A percentile compares a stretch with the other conserved stretches of the same genome.
Conservation (phyloP, 35 echinoderm and acorn worm species). For the Stichopus chloronotus region DNA sequence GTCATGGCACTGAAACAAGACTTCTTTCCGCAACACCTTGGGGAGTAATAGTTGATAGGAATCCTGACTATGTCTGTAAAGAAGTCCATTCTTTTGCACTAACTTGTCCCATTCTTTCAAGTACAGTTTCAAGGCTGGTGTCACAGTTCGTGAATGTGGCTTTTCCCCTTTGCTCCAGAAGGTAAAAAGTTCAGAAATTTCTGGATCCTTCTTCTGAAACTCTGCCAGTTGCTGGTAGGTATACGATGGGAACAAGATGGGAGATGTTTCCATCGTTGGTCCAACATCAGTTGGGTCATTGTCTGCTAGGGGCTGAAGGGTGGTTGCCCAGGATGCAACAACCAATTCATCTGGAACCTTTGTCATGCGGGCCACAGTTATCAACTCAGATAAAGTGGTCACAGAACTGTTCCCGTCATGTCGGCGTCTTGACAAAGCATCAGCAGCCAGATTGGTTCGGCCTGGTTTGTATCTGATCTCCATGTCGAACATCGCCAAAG, state of each 20-base stretch:
- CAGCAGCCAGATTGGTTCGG: constrained; percentile 42
- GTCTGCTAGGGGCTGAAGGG: no score
- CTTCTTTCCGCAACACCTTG: no score
- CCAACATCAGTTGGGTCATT: no score
- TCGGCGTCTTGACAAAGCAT: neutral
- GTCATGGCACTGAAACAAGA: neutral
- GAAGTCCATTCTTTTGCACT: neutral
- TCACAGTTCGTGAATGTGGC: neutral
- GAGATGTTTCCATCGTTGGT: neutral
- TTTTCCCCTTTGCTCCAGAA: neutral
- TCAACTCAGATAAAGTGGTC: neutral
- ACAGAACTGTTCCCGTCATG: neutral
- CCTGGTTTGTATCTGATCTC: constrained; percentile 54
- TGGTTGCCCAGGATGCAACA: no score
- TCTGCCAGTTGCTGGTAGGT: neutral
- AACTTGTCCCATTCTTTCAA: neutral
- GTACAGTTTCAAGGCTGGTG: neutral
- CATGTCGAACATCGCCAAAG: constrained; percentile 52
- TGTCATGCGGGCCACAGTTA: neutral
- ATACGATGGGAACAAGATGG: neutral
- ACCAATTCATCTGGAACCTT: no score
- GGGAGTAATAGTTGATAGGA: constrained; percentile 31
- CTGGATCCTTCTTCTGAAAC: neutral
- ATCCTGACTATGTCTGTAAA: neutral
- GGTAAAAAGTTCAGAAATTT: neutral